Percentiles rank a stretch among this genome's conserved stretches.
phyloP scores from a whole-genome alignment of 2,113 vertebrate genomes.

The Ginglymostoma cirratum region DNA sequence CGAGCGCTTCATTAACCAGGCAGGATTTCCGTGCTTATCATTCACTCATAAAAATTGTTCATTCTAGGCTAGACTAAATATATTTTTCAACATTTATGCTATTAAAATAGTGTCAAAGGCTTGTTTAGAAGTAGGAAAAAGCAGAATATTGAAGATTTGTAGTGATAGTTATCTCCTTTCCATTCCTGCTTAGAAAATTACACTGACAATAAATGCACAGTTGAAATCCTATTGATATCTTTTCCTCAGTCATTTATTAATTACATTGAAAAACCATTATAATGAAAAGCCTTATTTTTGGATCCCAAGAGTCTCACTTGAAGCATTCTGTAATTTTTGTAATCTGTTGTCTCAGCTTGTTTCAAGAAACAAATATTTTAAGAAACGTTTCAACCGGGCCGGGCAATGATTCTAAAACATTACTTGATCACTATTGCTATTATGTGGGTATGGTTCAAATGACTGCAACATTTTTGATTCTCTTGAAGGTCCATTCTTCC shows the following conservation, averaged over 20 bases:
- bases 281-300: neutral
- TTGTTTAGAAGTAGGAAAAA: too few relatives aligned
- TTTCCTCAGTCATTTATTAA: neutral
- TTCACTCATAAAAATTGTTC: too few relatives aligned
- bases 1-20: too few relatives aligned
- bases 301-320: neutral
- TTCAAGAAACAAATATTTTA: neutral
- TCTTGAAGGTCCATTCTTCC: neutral
- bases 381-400: neutral
- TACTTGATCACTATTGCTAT: neutral
- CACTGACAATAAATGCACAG: neutral
- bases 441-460: neutral
- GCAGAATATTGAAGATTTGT: too few relatives aligned
- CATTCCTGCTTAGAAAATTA: neutral
- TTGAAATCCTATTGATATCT: neutral
- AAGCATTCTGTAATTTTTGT: neutral
- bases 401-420: neutral
- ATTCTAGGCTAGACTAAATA: too few relatives aligned
- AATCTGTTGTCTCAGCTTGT: neutral
- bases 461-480: neutral
- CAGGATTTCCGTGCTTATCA: too few relatives aligned
- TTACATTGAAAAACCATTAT: neutral
- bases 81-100: too few relatives aligned
- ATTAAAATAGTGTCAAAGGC: too few relatives aligned
- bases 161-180: too few relatives aligned